A percentile compares a stretch with the other conserved stretches of the same genome.
Evolutionary conservation across 2,113 vertebrate genomes (phyloP).

Genomic region (Montifringilla adamsi): DNA sequence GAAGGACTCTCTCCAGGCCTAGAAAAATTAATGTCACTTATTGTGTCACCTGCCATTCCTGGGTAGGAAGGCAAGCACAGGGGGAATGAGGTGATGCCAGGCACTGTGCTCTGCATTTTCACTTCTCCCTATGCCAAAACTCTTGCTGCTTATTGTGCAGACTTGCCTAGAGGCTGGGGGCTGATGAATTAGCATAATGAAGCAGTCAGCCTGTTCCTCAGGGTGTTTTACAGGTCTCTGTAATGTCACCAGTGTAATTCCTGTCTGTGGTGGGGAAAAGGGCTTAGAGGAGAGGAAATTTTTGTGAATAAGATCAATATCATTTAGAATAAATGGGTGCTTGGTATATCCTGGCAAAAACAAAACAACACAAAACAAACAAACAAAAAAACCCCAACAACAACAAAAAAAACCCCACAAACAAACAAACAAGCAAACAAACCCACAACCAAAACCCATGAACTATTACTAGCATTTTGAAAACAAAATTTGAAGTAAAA

Average conservation of each 20-base stretch:
- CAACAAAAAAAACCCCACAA: no score
- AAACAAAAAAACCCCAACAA: no score
- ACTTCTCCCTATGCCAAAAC: not conserved
- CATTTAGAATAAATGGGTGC: not conserved
- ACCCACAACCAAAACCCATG: not conserved
- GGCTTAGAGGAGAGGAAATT: not conserved
- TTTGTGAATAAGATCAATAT: not conserved
- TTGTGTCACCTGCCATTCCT: not conserved
- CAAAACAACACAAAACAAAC: no score
- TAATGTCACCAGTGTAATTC: not conserved
- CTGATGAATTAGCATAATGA: not conserved
- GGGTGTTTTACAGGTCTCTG: not conserved
- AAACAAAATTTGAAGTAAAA: not conserved
- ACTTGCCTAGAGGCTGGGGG: not conserved
- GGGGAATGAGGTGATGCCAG: not conserved
- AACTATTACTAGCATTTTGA: not conserved
- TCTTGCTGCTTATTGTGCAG: not conserved
- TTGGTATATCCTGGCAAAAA: not conserved
- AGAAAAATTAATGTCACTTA: not conserved
- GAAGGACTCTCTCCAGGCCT: not conserved
- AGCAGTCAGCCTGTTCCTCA: accelerated
- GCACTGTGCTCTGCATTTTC: not conserved
- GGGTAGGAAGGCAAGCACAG: not conserved
- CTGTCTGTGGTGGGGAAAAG: not conserved
- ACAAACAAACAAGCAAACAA: not conserved